Percentiles rank a stretch among this genome's conserved stretches.
Evolutionary conservation across 2,888 invertebrate species (phyloP).

Genomic region (Himalopsyche tibetana): DNA sequence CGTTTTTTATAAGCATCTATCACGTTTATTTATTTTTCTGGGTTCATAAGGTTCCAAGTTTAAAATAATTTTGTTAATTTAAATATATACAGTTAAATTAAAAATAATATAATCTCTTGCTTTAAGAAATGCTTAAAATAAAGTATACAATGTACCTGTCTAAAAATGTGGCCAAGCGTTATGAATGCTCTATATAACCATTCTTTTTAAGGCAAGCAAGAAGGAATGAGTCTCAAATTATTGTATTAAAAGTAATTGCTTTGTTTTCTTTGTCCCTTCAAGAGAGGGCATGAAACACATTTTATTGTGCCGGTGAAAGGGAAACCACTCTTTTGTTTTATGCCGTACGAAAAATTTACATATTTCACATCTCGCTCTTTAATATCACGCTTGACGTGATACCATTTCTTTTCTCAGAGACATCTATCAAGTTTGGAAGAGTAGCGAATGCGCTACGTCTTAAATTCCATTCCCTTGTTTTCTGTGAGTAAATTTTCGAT

Average conservation of each 20-base stretch:
- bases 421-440: constrained; percentile 64
- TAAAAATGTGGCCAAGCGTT: neutral
- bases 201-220: constrained; percentile 28
- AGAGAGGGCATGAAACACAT: constrained; percentile 20
- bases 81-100: too few relatives aligned
- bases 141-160: neutral
- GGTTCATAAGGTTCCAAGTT: too few relatives aligned
- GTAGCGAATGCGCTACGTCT: constrained; percentile 62
- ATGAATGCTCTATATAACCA: constrained; percentile 3
- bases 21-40: too few relatives aligned
- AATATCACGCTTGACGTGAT: constrained; percentile 65
- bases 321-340: constrained; percentile 55
- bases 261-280: constrained; percentile 37
- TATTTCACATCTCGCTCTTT: constrained; percentile 65
- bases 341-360: constrained; percentile 62
- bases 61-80: too few relatives aligned
- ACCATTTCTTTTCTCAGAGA: constrained; percentile 65
- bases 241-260: constrained; percentile 39
- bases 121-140: neutral
- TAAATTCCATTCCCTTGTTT: constrained; percentile 58
- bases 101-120: too few relatives aligned
- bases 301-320: constrained; percentile 40
- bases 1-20: too few relatives aligned
- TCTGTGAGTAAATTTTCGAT: constrained; percentile 62
- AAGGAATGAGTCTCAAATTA: constrained; percentile 38